A percentile compares a stretch with the other conserved stretches of the same genome.
These are phyloP conservation scores for Eriocheir sinensis DNA, from an alignment of 1,140 invertebrate genomes.

Conservation along the genomic window DNA sequence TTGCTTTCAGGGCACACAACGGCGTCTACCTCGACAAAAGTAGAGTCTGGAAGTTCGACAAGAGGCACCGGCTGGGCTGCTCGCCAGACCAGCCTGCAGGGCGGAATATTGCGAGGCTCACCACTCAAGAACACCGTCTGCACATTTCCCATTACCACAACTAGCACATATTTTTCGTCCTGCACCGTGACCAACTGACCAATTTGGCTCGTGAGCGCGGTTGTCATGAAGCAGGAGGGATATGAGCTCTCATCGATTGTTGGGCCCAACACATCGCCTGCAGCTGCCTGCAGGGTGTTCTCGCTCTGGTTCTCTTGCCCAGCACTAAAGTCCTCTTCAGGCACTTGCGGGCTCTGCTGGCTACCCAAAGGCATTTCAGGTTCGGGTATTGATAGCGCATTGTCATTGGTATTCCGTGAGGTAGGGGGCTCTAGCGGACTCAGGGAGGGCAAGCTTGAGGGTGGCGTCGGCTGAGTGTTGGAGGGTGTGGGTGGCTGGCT, in stretches of 20 bases:
- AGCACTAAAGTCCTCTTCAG: background rate
- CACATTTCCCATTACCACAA: background rate
- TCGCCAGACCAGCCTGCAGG: slow-evolving; percentile 21
- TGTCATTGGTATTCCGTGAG: background rate
- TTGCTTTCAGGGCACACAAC: background rate
- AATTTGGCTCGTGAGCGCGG: background rate
- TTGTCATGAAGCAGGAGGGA: background rate
- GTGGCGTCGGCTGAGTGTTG: background rate
- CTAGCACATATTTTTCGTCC: background rate
- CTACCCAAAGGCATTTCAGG: background rate
- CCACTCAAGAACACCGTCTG: background rate
- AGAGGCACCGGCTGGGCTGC: background rate
- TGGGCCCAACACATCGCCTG: background rate
- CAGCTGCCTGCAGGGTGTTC: background rate
- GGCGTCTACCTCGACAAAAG: slow-evolving; percentile 22
- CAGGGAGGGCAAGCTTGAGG: background rate
- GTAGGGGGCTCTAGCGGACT: too few species aligned
- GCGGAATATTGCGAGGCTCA: background rate
- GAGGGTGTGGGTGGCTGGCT: background rate
- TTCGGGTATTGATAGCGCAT: background rate
- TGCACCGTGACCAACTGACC: background rate
- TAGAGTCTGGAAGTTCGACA: background rate
- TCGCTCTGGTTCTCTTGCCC: background rate
- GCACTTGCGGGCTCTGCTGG: background rate
- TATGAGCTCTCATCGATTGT: background rate